Conservation (phyloP, 2,797 vertebrate genomes). For the Oceanodroma leucorhoa region DNA sequence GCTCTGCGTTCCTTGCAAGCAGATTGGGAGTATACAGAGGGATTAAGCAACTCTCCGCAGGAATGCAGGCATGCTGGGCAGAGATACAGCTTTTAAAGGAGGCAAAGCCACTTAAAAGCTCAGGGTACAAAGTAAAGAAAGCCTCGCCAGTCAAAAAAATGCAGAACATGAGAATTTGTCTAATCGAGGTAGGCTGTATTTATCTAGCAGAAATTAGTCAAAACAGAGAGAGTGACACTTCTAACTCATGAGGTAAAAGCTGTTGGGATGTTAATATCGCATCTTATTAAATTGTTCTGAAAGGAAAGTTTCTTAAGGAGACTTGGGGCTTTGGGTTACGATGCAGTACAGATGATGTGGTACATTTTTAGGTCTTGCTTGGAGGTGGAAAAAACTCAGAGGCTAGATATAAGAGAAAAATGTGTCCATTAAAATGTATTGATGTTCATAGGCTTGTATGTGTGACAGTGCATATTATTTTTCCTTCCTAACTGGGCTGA, state of each 20-base stretch:
- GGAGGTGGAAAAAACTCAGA: background rate
- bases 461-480: background rate
- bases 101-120: slow-evolving; percentile 1
- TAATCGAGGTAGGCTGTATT: background rate
- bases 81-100: slow-evolving; percentile 9
- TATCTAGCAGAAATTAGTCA: background rate
- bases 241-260: background rate
- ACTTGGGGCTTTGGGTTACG: background rate
- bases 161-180: background rate
- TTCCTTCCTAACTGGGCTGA: background rate
- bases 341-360: background rate
- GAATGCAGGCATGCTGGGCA: slow-evolving; percentile 7
- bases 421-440: background rate
- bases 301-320: background rate
- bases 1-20: background rate
- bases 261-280: background rate
- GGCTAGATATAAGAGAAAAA: background rate
- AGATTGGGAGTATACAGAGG: background rate
- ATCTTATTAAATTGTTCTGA: background rate
- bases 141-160: background rate
- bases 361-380: background rate
- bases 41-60: slow-evolving; percentile 52
- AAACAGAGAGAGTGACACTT: background rate
- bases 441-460: background rate
- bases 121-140: background rate